A percentile compares a stretch with the other conserved stretches of the same genome.
phyloP scores from a whole-genome alignment of 2,113 vertebrate genomes.

The Tringa solitaria region DNA sequence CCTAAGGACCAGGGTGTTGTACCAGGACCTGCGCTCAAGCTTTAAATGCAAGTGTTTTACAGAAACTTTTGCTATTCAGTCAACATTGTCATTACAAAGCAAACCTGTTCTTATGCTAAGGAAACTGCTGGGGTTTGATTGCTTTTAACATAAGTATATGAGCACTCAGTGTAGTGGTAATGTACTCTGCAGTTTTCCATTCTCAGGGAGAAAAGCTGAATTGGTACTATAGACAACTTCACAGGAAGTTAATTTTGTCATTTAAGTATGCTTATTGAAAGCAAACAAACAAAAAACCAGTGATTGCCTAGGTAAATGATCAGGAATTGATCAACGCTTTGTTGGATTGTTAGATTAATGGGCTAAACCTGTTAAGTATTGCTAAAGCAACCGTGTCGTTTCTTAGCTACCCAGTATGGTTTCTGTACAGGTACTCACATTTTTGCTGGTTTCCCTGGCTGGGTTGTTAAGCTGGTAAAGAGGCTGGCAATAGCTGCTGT shows the following conservation, averaged over 20 bases:
- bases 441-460: neutral
- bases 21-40: neutral
- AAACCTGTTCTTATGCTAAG: neutral
- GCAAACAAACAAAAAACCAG: neutral
- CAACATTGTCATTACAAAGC: neutral
- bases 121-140: neutral
- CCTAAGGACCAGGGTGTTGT: neutral
- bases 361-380: neutral
- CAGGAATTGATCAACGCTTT: neutral
- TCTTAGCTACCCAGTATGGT: neutral
- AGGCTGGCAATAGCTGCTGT: neutral
- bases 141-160: neutral
- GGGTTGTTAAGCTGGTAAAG: neutral
- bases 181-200: neutral
- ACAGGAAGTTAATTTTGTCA: neutral
- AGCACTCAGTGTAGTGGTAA: neutral
- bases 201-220: neutral
- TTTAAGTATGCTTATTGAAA: neutral
- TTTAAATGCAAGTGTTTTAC: neutral
- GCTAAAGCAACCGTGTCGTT: neutral
- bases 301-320: fast-evolving
- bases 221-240: neutral
- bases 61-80: neutral
- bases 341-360: neutral
- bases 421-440: neutral